Conservation (phyloP, 2,113 vertebrate genomes). For the Octodon degus region DNA sequence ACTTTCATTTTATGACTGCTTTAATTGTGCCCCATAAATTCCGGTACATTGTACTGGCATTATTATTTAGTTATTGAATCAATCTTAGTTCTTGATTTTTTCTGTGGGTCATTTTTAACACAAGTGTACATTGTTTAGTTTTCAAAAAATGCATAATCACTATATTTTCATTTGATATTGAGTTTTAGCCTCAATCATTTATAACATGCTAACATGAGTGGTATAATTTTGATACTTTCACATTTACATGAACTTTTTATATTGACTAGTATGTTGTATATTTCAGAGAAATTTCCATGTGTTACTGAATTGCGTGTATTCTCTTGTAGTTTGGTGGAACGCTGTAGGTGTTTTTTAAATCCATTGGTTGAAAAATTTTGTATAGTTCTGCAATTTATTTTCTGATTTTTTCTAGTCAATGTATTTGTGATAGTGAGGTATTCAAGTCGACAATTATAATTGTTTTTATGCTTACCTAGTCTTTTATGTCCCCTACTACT, state of each 20-base stretch:
- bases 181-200: neutral
- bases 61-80: neutral
- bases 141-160: neutral
- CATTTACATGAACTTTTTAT: neutral
- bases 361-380: neutral
- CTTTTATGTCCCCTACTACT: neutral
- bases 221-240: too few species aligned
- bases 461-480: neutral
- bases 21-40: too few species aligned
- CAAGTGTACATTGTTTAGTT: neutral
- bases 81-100: neutral
- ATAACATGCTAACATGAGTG: neutral
- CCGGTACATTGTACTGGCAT: neutral
- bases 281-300: neutral
- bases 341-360: neutral
- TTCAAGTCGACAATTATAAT: neutral
- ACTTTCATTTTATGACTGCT: too few species aligned
- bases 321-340: neutral
- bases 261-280: neutral
- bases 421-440: neutral
- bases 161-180: neutral
- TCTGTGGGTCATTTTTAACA: neutral
- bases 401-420: neutral
- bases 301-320: neutral
- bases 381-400: neutral